These are phyloP conservation scores for Hippotragus niger DNA, from an alignment of 2,113 vertebrate genomes.

Conservation along the genomic window DNA sequence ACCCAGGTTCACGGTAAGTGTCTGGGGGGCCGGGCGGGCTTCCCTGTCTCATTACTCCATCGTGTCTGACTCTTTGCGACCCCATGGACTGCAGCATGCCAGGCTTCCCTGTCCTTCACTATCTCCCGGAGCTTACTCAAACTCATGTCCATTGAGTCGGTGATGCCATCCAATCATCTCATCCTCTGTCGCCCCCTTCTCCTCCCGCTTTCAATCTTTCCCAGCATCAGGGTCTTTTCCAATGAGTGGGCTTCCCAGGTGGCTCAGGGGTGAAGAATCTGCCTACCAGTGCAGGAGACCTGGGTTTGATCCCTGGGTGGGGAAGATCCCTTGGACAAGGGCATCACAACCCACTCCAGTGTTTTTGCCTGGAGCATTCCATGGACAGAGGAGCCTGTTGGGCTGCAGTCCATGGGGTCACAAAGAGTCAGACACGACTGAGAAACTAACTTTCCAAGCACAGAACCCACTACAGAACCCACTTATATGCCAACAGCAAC, in stretches of 20 bases:
- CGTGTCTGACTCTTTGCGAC: not conserved
- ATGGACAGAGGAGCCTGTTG: not conserved
- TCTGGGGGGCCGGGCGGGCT: fast-evolving
- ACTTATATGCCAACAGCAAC: not conserved
- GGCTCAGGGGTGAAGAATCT: not conserved
- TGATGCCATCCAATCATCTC: not conserved
- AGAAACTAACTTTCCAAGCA: not conserved
- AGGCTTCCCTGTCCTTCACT: not conserved
- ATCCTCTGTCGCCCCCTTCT: not conserved
- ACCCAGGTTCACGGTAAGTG: fast-evolving
- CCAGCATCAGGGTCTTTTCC: not conserved
- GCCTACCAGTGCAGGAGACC: not conserved
- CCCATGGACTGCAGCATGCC: fast-evolving
- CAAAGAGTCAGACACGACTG: not conserved
- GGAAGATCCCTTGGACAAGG: not conserved
- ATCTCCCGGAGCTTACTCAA: not conserved
- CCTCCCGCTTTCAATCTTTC: not conserved
- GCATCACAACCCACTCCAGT: not conserved
- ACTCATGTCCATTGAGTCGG: not conserved
- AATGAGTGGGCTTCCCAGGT: not conserved
- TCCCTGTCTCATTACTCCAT: not conserved
- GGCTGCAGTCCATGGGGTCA: not conserved
- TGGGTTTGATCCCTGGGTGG: not conserved
- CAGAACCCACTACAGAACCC: no score
- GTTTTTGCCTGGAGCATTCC: not conserved